Base-by-base conservation (phyloP, 2,113 vertebrate species). In the Oriolus oriolus region DNA sequence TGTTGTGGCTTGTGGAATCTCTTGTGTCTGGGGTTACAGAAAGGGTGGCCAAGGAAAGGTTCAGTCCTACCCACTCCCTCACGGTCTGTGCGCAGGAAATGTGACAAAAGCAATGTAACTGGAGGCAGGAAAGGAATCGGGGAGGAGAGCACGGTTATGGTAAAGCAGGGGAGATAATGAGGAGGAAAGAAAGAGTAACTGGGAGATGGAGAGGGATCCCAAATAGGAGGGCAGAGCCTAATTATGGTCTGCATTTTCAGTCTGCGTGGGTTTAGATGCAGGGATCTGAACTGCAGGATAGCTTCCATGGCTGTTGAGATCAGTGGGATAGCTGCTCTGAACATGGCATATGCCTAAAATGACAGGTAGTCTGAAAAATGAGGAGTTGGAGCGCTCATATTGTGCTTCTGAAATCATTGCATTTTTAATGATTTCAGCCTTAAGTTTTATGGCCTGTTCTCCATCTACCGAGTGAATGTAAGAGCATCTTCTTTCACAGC, bases 401-500 rank as follows among this genome's bases (percentile, higher is more conserved):
- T 86, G 71, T 61, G 50, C 90, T 83, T 91, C 78, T 95, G 50
- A 90, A 94, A 90, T 92, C 79, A 94, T 19, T 93, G 71, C 54
- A 80, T 74, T 73, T 76, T 84, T 96, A 90, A 93, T 93, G 83
- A 78, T 90, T 95, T 94, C 92, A 88, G 79, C 91, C 95, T 90
- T 80, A 84, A 95, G 87, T 95, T 96, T 96, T 96, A 95, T 94
- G 95, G 82, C 75, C 90, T 74, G 50, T 92, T 94, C 93, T 88
- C 85, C 76, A 78, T 96, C 86, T 78, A 93, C 86, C 1, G 4
- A 94, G 83, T 90, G 76, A 96, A 66, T 74, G 68, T 92, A 93
- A 94, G 79, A 95, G 85, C 89, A 90, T 91, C 90, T 91, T 85
- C 91, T 96, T 90, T 93, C 93, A 93, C 85, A 91, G 87, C 19